These are phyloP conservation scores for Patella pellucida DNA, from an alignment of 2,888 invertebrate species.

Conservation along the genomic window DNA sequence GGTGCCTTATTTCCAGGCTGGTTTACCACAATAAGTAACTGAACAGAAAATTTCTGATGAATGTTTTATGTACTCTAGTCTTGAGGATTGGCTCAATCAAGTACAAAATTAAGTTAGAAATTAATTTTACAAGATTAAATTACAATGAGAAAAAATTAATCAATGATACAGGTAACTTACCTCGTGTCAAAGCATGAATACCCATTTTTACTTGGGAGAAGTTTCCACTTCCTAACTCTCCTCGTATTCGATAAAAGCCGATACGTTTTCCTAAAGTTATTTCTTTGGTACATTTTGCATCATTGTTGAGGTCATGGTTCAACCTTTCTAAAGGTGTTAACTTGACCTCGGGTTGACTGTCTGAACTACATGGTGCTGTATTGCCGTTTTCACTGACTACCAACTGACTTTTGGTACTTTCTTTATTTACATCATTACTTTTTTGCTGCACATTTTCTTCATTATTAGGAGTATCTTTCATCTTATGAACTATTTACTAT, in stretches of 20 bases:
- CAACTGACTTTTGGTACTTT: not conserved
- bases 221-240: conserved; percentile 83
- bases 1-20: no score
- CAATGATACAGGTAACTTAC: conserved; percentile 67
- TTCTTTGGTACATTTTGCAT: conserved; percentile 73
- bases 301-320: conserved; percentile 61
- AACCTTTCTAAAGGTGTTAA: conserved; percentile 64
- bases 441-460: not conserved
- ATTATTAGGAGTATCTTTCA: not conserved
- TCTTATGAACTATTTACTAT: not conserved
- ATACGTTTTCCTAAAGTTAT: conserved; percentile 81
- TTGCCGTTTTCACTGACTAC: not conserved
- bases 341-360: conserved; percentile 23
- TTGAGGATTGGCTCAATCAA: no score
- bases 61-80: no score
- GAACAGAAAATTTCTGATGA: no score
- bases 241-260: conserved; percentile 82
- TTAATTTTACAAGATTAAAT: not conserved
- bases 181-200: conserved; percentile 81
- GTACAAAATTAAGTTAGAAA: no score
- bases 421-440: not conserved
- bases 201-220: conserved; percentile 85
- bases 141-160: no score
- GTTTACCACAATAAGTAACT: no score
- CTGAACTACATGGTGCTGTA: not conserved